Evolutionary conservation across 2,113 vertebrate species (phyloP).

Genomic region (Dipodomys spectabilis): DNA sequence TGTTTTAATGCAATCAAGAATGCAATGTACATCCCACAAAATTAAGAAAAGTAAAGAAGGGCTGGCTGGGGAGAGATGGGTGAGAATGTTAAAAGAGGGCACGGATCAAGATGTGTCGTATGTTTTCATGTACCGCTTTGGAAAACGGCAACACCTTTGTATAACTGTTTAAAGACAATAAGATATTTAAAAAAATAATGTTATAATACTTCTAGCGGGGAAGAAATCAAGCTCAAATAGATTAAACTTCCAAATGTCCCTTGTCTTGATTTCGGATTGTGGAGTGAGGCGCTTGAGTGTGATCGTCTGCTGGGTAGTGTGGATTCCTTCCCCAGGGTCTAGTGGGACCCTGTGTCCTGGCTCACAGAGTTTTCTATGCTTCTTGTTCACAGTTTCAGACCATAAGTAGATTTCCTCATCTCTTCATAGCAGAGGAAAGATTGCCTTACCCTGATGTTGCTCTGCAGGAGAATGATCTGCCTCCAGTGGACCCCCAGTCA

Average conservation of each 20-base stretch:
- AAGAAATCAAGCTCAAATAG: background rate
- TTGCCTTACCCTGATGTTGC: background rate
- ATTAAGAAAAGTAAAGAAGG: no score
- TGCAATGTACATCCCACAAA: no score
- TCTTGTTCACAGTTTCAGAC: background rate
- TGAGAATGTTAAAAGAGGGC: no score
- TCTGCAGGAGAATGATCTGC: background rate
- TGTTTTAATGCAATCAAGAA: no score
- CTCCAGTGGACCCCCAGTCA: background rate
- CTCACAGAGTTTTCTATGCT: background rate
- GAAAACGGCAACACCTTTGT: no score
- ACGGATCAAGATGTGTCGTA: no score
- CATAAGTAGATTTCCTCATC: background rate
- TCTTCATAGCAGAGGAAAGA: background rate
- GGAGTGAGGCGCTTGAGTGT: background rate
- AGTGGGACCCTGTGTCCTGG: background rate
- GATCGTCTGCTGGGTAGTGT: no score
- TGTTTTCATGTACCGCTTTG: no score
- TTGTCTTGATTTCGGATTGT: background rate
- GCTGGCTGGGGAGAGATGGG: no score
- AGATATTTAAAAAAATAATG: background rate
- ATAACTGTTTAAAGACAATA: no score
- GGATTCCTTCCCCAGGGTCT: background rate
- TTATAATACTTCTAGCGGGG: background rate
- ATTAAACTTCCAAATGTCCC: background rate